These are phyloP conservation scores for Hapalemur alaotrensis DNA, from an alignment of 2,797 vertebrate species.

Conservation along the genomic window DNA sequence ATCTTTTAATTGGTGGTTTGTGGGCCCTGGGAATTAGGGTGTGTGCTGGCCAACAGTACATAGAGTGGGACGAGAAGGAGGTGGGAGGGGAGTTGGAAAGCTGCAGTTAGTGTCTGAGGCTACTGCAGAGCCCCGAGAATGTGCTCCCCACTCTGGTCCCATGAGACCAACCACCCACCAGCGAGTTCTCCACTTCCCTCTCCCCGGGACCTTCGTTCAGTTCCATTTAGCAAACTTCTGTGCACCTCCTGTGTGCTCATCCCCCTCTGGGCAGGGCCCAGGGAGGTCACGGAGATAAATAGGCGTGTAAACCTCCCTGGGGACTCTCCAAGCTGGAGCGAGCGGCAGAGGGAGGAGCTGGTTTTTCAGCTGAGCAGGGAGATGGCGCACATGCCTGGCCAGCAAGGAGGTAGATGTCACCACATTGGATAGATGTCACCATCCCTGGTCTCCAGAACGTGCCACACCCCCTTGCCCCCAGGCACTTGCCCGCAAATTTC, in stretches of 20 bases:
- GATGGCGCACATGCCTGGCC: not conserved
- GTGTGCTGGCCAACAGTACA: not conserved
- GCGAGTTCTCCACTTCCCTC: not conserved
- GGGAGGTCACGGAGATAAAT: not conserved
- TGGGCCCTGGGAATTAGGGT: not conserved
- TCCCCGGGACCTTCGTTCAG: rapidly evolving
- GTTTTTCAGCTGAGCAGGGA: rapidly evolving
- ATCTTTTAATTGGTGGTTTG: conserved; percentile 11
- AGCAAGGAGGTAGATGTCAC: too few relatives aligned
- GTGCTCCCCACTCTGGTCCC: not conserved
- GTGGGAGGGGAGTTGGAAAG: rapidly evolving
- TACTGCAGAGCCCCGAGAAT: not conserved
- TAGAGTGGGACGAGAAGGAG: not conserved
- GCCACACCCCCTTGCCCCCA: not conserved
- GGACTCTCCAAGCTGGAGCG: not conserved
- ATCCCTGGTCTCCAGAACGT: not conserved
- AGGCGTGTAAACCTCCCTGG: rapidly evolving
- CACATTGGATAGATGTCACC: not conserved
- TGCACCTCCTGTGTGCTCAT: not conserved
- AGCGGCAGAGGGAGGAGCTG: not conserved
- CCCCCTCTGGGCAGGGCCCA: too few relatives aligned
- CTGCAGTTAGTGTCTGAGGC: rapidly evolving
- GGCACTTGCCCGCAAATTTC: not conserved
- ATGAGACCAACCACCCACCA: not conserved
- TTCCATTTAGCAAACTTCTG: not conserved